phyloP scores from a whole-genome alignment of 2,888 invertebrate genomes.

The Tenodera sinensis region DNA sequence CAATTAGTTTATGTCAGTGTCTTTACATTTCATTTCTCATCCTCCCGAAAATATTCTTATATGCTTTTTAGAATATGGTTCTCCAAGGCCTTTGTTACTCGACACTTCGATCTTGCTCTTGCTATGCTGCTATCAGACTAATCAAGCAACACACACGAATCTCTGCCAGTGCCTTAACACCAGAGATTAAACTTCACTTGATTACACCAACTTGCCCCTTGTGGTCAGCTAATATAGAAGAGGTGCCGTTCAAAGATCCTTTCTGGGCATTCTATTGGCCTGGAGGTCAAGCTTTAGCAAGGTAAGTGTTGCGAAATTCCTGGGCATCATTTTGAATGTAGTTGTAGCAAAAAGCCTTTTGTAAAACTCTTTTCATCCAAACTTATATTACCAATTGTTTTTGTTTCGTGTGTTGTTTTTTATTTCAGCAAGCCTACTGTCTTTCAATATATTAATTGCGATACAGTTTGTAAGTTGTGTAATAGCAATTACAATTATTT shows the following conservation, averaged over 20 bases:
- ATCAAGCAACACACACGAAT: conserved; percentile 38
- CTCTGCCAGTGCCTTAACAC: conserved; percentile 57
- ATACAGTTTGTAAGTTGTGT: too few species aligned
- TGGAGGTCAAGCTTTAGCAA: conserved; percentile 66
- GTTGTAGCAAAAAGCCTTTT: too few species aligned
- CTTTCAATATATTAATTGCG: too few species aligned
- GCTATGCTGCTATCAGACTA: neutral
- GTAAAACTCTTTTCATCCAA: too few species aligned
- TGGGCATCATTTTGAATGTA: too few species aligned
- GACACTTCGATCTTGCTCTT: neutral
- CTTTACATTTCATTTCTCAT: neutral
- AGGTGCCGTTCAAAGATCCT: conserved; percentile 54
- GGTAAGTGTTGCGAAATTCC: conserved; percentile 43
- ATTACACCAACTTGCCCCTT: conserved; percentile 59
- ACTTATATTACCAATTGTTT: too few species aligned
- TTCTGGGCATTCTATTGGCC: conserved; percentile 80
- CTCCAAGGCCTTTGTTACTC: neutral
- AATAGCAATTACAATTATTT: too few species aligned
- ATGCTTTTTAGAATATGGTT: neutral
- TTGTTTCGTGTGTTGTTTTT: too few species aligned
- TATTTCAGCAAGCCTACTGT: too few species aligned
- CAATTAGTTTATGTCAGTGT: too few species aligned
- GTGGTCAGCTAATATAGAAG: conserved; percentile 49
- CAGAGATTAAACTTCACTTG: conserved; percentile 58
- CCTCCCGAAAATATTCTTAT: too few species aligned